phyloP scores from a whole-genome alignment of 2,888 invertebrate species.

The Diarsia rubi region DNA sequence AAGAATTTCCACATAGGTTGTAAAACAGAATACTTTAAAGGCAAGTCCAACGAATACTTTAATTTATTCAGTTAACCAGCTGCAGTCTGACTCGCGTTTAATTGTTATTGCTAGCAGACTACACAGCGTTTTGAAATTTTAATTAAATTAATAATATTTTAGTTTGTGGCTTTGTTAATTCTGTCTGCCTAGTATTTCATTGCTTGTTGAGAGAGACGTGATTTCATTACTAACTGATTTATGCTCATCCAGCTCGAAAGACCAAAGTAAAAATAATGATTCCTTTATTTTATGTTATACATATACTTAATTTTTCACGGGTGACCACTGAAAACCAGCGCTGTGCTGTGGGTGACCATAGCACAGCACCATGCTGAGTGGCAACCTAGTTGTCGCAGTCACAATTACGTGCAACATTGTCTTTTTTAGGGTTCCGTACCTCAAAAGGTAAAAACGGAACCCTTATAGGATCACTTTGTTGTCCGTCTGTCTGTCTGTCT shows the following conservation, averaged over 20 bases:
- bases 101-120: slow-evolving; percentile 59
- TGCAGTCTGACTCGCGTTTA: slow-evolving; percentile 60
- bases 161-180: slow-evolving; percentile 27
- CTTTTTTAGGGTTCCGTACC: no score
- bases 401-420: no score
- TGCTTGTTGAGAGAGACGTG: slow-evolving; percentile 5
- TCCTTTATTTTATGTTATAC: no score
- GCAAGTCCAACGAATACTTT: slow-evolving; percentile 49
- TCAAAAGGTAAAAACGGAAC: no score
- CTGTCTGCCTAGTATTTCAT: slow-evolving; percentile 15
- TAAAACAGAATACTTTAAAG: slow-evolving; percentile 49
- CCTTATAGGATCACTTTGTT: no score
- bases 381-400: no score
- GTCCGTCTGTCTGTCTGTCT: no score
- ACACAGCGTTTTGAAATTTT: slow-evolving; percentile 56
- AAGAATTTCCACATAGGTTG: slow-evolving; percentile 37
- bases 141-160: slow-evolving; percentile 64
- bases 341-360: no score
- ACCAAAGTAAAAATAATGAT: background rate
- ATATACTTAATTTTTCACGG: no score
- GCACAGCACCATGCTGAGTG: no score
- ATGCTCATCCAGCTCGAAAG: background rate
- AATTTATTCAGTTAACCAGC: slow-evolving; percentile 60
- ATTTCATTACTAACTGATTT: slow-evolving; percentile 13
- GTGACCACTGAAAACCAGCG: no score